These are phyloP conservation scores for Cheilosia pagana DNA, from an alignment of 2,888 invertebrate genomes.

Conservation along the genomic window DNA sequence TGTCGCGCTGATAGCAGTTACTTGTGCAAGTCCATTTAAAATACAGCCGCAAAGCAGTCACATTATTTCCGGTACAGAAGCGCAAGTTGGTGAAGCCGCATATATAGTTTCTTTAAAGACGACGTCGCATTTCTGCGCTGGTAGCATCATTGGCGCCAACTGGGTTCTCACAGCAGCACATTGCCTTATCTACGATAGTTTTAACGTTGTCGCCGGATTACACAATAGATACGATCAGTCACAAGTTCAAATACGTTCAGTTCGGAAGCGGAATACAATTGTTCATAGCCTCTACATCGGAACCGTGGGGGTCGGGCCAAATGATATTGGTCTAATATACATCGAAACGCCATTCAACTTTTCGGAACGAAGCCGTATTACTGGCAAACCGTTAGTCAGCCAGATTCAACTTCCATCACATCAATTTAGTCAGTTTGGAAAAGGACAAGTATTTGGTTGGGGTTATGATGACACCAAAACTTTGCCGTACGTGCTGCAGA, in stretches of 20 bases:
- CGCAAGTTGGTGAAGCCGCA: constrained; percentile 82
- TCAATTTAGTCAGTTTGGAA: constrained; percentile 33
- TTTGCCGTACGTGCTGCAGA: constrained; percentile 78
- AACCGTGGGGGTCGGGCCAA: constrained; percentile 80
- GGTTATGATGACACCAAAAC: constrained; percentile 78
- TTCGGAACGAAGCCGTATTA: constrained; percentile 66
- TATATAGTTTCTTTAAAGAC: constrained; percentile 82
- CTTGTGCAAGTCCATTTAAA: constrained; percentile 47
- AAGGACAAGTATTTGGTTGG: constrained; percentile 78
- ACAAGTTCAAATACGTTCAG: constrained; percentile 77
- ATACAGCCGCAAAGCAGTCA: constrained; percentile 77
- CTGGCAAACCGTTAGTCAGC: constrained; percentile 38
- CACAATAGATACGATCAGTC: constrained; percentile 78
- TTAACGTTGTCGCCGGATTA: constrained; percentile 82
- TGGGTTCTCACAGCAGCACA: constrained; percentile 83
- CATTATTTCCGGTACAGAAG: constrained; percentile 81
- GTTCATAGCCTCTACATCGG: constrained; percentile 81
- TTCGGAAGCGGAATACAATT: constrained; percentile 73
- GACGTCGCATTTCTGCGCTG: constrained; percentile 82
- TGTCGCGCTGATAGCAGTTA: constrained; percentile 76
- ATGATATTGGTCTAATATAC: constrained; percentile 85
- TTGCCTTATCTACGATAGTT: constrained; percentile 76
- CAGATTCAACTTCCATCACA: constrained; percentile 39
- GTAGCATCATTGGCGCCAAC: constrained; percentile 79
- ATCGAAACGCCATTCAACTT: constrained; percentile 78